Evolutionary conservation across 2,888 invertebrate genomes (phyloP).

Genomic region (Halocaridina rubra): DNA sequence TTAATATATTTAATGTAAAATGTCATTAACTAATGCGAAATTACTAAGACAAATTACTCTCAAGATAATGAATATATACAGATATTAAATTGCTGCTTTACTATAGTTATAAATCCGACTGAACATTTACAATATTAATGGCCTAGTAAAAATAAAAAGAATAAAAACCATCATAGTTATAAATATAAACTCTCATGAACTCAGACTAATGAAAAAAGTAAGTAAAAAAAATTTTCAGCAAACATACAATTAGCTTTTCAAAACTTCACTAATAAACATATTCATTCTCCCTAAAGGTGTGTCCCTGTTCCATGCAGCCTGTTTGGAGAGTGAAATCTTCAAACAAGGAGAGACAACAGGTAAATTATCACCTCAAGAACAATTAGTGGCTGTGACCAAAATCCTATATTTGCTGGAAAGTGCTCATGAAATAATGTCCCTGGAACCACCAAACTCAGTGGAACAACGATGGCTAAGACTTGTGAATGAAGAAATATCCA

Average conservation of each 20-base stretch:
- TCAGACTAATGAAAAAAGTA: too few species aligned
- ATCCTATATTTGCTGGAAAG: not conserved
- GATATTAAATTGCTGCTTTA: too few species aligned
- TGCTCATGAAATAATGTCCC: not conserved
- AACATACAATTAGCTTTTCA: too few species aligned
- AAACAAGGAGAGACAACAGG: not conserved
- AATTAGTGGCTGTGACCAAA: not conserved
- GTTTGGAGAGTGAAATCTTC: not conserved
- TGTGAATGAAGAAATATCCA: not conserved
- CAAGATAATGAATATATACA: too few species aligned
- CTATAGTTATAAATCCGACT: too few species aligned
- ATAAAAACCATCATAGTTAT: too few species aligned
- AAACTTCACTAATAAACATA: not conserved
- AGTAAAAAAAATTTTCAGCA: too few species aligned
- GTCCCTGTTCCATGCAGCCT: not conserved
- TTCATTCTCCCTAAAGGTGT: not conserved
- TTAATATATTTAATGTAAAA: too few species aligned
- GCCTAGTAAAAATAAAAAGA: too few species aligned
- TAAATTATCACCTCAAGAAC: not conserved
- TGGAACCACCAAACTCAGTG: not conserved
- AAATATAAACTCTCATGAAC: too few species aligned
- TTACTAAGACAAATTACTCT: too few species aligned
- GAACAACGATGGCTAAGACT: not conserved
- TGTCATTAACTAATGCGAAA: too few species aligned
- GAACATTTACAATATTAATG: not conserved